These are phyloP conservation scores for Xestoiulus laeticollis DNA, from an alignment of 2,888 invertebrate species.

Conservation along the genomic window DNA sequence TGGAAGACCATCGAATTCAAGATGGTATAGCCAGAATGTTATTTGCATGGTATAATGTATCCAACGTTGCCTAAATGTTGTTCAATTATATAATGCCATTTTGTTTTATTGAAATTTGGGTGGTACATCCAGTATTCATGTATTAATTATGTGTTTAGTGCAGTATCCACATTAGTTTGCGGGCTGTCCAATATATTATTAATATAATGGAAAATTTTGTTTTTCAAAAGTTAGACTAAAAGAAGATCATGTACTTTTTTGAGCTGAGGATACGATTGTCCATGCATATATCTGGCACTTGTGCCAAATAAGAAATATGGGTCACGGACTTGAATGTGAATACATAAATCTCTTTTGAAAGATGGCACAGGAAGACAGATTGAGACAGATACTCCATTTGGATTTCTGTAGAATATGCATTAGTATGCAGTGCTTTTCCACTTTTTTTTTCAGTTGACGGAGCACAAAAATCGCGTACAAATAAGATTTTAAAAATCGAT, in stretches of 20 bases:
- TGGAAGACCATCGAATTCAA: too few species aligned
- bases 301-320: neutral
- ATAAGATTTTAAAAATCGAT: too few species aligned
- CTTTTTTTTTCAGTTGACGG: too few species aligned
- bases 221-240: neutral
- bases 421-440: too few species aligned
- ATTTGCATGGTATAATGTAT: too few species aligned
- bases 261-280: neutral
- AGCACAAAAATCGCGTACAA: too few species aligned
- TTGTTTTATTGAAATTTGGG: neutral
- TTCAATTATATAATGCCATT: neutral
- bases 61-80: neutral
- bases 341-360: neutral
- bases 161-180: neutral
- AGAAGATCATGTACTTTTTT: neutral
- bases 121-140: too few species aligned
- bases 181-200: neutral
- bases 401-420: neutral
- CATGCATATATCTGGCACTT: neutral
- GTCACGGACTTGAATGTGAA: neutral
- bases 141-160: too few species aligned
- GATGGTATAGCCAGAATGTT: too few species aligned
- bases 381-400: neutral
- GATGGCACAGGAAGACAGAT: neutral
- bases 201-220: neutral